Conservation (phyloP, 1,140 invertebrate genomes). For the Limonius californicus region DNA sequence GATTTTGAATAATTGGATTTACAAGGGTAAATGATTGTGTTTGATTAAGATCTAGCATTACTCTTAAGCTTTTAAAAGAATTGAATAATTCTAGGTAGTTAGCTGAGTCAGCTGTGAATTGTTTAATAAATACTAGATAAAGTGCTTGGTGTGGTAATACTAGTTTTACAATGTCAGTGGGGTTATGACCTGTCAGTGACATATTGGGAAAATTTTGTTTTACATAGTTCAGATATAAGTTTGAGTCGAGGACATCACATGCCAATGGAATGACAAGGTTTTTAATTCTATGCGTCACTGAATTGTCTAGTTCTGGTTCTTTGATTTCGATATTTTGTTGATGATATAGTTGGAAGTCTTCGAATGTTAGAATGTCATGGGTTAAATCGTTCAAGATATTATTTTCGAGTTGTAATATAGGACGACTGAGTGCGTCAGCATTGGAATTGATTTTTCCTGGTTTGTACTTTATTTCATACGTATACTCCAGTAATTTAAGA, state of each 20-base stretch:
- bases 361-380: too few species aligned
- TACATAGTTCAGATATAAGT: background rate
- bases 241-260: background rate
- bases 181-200: background rate
- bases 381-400: too few species aligned
- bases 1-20: background rate
- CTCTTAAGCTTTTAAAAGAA: background rate
- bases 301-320: too few species aligned
- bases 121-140: constrained; percentile 2
- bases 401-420: too few species aligned
- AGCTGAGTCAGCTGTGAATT: background rate
- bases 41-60: background rate
- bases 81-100: background rate
- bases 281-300: too few species aligned
- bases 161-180: background rate
- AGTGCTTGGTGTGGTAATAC: background rate
- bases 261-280: background rate
- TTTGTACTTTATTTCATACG: too few species aligned
- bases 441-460: too few species aligned
- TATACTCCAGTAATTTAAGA: too few species aligned
- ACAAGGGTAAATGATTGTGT: background rate
- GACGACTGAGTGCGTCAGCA: too few species aligned
- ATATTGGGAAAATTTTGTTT: background rate
- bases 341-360: too few species aligned
- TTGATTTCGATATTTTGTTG: too few species aligned